These are phyloP conservation scores for Augochlora pura DNA, from an alignment of 1,140 invertebrate species.

Conservation along the genomic window DNA sequence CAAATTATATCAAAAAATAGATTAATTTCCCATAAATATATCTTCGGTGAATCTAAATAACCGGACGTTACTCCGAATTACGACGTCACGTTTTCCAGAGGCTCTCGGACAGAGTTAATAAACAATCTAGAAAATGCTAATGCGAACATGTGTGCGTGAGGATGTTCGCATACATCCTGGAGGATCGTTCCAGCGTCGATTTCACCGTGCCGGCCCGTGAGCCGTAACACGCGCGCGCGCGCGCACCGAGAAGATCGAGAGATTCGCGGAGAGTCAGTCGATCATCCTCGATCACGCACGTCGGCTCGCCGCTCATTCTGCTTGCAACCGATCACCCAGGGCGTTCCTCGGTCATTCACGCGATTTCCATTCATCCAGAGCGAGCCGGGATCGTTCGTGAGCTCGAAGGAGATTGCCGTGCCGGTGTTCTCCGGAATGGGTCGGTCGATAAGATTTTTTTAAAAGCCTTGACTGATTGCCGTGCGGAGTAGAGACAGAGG, in stretches of 20 bases:
- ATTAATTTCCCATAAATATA: too few relatives aligned
- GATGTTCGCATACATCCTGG: too few relatives aligned
- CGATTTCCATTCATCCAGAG: constrained; percentile 71
- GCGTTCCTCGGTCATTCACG: constrained; percentile 68
- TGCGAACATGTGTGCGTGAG: too few relatives aligned
- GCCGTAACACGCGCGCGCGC: not conserved
- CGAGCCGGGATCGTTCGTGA: constrained; percentile 1
- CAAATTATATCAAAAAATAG: too few relatives aligned
- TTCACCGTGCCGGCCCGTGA: not conserved
- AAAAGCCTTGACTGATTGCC: not conserved
- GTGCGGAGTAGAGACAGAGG: not conserved
- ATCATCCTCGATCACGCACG: constrained; percentile 64
- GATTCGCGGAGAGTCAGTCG: constrained; percentile 38
- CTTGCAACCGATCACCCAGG: constrained; percentile 37
- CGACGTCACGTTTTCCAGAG: too few relatives aligned
- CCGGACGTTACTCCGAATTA: too few relatives aligned
- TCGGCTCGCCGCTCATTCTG: constrained; percentile 52
- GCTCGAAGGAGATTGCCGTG: not conserved
- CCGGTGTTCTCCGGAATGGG: not conserved
- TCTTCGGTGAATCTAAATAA: too few relatives aligned
- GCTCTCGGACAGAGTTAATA: too few relatives aligned
- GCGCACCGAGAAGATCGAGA: constrained; percentile 25
- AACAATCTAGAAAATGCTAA: too few relatives aligned
- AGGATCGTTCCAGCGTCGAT: constrained; percentile 17
- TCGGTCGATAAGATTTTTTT: constrained; percentile 9